Percentiles rank a stretch among this genome's conserved stretches.
These are phyloP conservation scores for Columba livia DNA, from an alignment of 2,113 vertebrate genomes.

Conservation along the genomic window DNA sequence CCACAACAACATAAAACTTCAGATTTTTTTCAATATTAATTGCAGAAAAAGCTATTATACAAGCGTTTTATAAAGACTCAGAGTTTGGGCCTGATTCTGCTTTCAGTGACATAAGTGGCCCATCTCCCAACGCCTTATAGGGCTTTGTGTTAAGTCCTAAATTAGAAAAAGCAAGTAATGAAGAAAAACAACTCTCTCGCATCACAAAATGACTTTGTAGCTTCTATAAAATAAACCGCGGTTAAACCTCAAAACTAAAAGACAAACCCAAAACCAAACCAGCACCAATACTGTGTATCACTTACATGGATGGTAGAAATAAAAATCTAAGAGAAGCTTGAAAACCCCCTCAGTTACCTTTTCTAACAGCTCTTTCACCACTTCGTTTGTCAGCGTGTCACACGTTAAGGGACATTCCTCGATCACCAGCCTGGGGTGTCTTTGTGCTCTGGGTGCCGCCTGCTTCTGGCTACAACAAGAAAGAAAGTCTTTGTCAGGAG, in stretches of 20 bases:
- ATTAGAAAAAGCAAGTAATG: not conserved
- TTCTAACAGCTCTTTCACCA: constrained; percentile 86
- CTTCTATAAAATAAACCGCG: not conserved
- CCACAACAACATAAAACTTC: not conserved
- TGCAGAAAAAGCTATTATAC: not conserved
- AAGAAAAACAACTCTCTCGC: not conserved
- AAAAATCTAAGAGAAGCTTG: not conserved
- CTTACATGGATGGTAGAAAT: fast-evolving
- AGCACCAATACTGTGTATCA: too few relatives aligned
- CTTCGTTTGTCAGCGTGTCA: constrained; percentile 85
- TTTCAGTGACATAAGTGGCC: not conserved
- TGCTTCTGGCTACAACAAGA: constrained; percentile 78
- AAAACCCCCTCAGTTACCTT: constrained; percentile 76
- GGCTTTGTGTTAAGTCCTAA: not conserved
- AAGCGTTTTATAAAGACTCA: not conserved
- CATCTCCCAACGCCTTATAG: not conserved
- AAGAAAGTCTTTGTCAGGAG: constrained; percentile 58
- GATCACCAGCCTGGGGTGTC: constrained; percentile 85
- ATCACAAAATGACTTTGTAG: not conserved
- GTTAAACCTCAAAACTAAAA: not conserved
- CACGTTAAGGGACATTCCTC: constrained; percentile 90
- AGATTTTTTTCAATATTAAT: not conserved
- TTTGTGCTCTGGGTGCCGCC: constrained; percentile 78
- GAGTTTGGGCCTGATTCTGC: not conserved
- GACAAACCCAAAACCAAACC: not conserved